Conservation (phyloP, 2,797 vertebrate species). For the Melanotaenia nigrans region DNA sequence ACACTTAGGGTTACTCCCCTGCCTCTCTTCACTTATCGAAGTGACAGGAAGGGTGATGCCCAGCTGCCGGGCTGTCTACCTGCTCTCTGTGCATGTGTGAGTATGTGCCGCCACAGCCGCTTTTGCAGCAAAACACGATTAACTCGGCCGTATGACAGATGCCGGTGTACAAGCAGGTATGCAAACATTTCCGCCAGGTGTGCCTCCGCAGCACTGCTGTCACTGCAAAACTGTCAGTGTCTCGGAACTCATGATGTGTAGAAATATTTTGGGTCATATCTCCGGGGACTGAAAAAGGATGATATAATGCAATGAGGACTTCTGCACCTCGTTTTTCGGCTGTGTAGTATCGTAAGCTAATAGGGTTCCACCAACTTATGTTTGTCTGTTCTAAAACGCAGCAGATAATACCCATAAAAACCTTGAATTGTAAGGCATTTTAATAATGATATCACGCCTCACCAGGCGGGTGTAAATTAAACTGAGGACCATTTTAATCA, state of each 20-base stretch:
- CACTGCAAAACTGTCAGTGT: conserved; percentile 59
- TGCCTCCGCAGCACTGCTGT: conserved; percentile 60
- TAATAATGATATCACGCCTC: conserved; percentile 76
- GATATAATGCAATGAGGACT: conserved; percentile 50
- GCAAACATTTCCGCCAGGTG: conserved; percentile 63
- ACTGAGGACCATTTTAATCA: conserved; percentile 74
- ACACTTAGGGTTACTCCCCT: conserved; percentile 8
- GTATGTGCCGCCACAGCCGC: not conserved
- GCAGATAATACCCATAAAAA: conserved; percentile 63
- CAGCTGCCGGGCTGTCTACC: conserved; percentile 27
- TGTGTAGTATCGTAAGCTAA: conserved; percentile 27
- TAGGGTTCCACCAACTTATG: conserved; percentile 44
- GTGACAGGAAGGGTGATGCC: conserved; percentile 37
- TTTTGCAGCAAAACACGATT: conserved; percentile 53
- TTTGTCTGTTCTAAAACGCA: conserved; percentile 54
- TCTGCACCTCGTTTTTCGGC: conserved; percentile 10
- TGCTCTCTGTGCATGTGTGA: conserved; percentile 9
- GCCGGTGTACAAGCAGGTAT: conserved; percentile 53
- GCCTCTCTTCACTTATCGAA: conserved; percentile 42
- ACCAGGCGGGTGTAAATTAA: conserved; percentile 74
- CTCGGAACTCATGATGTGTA: conserved; percentile 47
- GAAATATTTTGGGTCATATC: conserved; percentile 67
- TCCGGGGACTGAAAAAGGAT: conserved; percentile 20
- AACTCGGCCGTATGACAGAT: conserved; percentile 54
- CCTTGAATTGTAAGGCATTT: conserved; percentile 72